A percentile compares a stretch with the other conserved stretches of the same genome.
Conservation (phyloP, 2,888 invertebrate species). For the Aphidoletes aphidimyza region DNA sequence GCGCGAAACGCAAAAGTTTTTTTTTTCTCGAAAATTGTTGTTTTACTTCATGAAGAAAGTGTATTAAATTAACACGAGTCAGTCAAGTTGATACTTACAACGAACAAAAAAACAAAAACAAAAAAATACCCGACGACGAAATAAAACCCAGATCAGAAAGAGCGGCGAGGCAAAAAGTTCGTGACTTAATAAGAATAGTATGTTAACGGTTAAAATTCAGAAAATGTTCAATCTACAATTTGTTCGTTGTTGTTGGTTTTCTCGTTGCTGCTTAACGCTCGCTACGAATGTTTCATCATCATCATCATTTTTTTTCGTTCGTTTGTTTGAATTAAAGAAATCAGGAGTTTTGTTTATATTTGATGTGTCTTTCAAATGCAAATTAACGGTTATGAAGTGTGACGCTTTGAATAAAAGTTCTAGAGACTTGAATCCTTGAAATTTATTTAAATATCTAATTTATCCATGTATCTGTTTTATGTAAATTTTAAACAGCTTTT, state of each 20-base stretch:
- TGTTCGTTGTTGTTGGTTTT: neutral
- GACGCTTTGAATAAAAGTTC: neutral
- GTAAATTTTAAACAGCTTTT: neutral
- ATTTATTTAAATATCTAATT: conserved; percentile 2
- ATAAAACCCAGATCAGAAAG: too few species aligned
- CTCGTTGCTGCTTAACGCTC: neutral
- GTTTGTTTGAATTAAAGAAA: too few species aligned
- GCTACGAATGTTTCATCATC: neutral
- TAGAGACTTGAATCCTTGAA: neutral
- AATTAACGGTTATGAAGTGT: neutral
- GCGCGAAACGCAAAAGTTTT: neutral
- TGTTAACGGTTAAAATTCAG: conserved; percentile 42
- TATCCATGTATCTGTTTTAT: neutral
- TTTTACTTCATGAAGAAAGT: neutral
- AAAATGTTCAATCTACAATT: conserved; percentile 2
- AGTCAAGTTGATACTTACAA: neutral
- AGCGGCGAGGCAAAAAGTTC: conserved; percentile 17
- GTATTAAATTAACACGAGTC: conserved; percentile 48
- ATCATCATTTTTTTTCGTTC: too few species aligned
- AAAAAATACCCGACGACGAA: too few species aligned
- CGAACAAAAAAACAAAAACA: too few species aligned
- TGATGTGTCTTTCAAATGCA: neutral
- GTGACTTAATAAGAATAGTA: conserved; percentile 26
- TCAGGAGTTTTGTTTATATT: neutral
- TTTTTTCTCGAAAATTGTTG: neutral